phyloP scores from a whole-genome alignment of 1,140 invertebrate species.

The Arion vulgaris region DNA sequence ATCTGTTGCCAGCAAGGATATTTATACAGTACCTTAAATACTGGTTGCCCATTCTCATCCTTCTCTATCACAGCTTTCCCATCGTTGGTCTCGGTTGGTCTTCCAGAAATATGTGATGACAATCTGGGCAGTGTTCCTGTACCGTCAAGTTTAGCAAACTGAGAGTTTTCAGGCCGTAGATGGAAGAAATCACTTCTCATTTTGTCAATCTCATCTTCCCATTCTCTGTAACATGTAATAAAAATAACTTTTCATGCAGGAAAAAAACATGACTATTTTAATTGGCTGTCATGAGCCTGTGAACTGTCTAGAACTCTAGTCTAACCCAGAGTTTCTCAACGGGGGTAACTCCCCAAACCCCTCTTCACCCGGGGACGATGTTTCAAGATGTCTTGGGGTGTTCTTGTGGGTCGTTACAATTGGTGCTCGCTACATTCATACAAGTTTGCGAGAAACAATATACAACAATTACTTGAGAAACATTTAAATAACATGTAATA shows the following conservation, averaged over 20 bases:
- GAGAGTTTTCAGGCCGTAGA: slow-evolving; percentile 53
- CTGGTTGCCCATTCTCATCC: slow-evolving; percentile 59
- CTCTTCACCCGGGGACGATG: too few relatives aligned
- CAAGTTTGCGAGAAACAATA: too few relatives aligned
- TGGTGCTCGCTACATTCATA: too few relatives aligned
- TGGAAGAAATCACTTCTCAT: slow-evolving; percentile 71
- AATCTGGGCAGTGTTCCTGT: background rate
- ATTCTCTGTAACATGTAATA: slow-evolving; percentile 51
- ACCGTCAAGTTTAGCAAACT: background rate
- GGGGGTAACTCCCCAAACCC: background rate
- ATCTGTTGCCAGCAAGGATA: too few relatives aligned
- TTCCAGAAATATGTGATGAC: background rate
- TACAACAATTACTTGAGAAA: too few relatives aligned
- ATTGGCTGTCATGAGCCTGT: too few relatives aligned
- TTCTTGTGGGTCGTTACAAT: too few relatives aligned
- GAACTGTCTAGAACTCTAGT: too few relatives aligned
- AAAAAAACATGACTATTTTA: background rate
- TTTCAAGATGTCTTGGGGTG: too few relatives aligned
- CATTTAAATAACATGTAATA: too few relatives aligned
- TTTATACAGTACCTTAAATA: slow-evolving; percentile 60
- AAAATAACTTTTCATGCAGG: background rate
- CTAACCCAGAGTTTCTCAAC: too few relatives aligned
- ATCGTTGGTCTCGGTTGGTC: slow-evolving; percentile 35
- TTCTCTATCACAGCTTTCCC: slow-evolving; percentile 58
- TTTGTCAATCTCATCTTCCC: slow-evolving; percentile 70